A percentile compares a stretch with the other conserved stretches of the same genome.
Conservation (phyloP, 2,797 vertebrate species). For the Neosilurus mollespiculum region DNA sequence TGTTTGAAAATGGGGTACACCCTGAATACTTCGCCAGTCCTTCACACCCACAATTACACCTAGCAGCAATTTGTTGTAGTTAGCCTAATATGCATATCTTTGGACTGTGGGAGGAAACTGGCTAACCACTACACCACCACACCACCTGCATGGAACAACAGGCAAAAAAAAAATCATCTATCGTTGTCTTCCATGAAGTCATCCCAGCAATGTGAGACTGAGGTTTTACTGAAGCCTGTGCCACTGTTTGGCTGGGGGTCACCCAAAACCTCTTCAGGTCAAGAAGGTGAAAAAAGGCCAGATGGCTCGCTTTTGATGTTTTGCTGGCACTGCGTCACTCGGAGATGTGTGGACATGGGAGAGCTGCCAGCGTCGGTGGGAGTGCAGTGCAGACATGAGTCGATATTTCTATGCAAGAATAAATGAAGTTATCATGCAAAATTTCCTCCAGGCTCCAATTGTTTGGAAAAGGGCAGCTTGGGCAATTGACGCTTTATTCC, state of each 20-base stretch:
- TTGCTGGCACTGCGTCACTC: background rate
- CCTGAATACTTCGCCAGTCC: no score
- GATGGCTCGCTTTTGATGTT: conserved; percentile 7
- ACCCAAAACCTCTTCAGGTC: background rate
- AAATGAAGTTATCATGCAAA: background rate
- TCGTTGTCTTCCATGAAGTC: no score
- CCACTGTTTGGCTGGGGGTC: background rate
- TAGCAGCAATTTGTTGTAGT: no score
- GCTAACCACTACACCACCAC: no score
- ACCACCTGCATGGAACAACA: no score
- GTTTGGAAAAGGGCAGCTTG: background rate
- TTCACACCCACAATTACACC: no score
- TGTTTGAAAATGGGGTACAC: no score
- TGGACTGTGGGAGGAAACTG: no score
- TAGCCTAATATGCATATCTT: no score
- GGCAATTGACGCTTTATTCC: background rate
- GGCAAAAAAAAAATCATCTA: no score
- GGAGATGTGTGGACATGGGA: background rate
- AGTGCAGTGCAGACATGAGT: background rate
- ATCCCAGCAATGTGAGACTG: no score
- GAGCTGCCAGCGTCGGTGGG: background rate
- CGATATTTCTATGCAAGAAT: background rate
- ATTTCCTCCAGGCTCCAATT: background rate
- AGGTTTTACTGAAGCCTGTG: background rate
- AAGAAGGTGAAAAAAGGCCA: background rate